Evolutionary conservation across 1,140 invertebrate species (phyloP), one percentile per base, ranked within the genome.

Genomic region (Hylyphantes graminicola): DNA sequence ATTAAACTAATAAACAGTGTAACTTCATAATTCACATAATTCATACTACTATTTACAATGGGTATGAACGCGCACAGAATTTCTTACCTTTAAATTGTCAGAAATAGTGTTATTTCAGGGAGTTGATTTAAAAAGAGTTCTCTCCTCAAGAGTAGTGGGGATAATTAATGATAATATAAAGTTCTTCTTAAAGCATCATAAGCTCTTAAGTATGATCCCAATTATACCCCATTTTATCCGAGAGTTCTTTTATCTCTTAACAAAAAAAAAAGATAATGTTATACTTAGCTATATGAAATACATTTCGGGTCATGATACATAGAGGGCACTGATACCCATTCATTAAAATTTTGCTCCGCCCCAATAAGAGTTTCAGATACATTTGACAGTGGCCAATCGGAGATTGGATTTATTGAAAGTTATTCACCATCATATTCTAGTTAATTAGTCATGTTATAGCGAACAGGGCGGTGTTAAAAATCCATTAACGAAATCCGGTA

Each of bases 241-340:
- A 53, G 35, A 15, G 65, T 35, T 68, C 67, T 70, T 17, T 70
- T 70, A 70, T 51, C 72, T 74, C 57, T 74, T 50, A 74, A 57
- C 72, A 59, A 74, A 70, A 54, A 19, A 65, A 70, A 17, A 70
- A 70, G 67, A 17, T 70, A 53, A 54, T 70, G 35, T 70, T 48
- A 70, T 53, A 51, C 67, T 53, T 70, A 21, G 72, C 72, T 74
- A 12, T 74, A 74, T 74, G 11, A 59, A 59, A 74, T 74, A 55
- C 21, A 74, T 74, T 74, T 74, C 72, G 19, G 72, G 72, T 74
- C 72, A 74, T 74, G 72, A 57, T 35, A 74, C 54, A 74, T 74
- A 74, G 72, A 74, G 72, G 72, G 72, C 72, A 74, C 72, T 74
- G 72, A 74, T 74, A 74, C 11, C 72, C 72, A 74, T 74, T 55